These are phyloP conservation scores for Mystacides longicornis DNA, from an alignment of 2,888 invertebrate species.

Conservation along the genomic window DNA sequence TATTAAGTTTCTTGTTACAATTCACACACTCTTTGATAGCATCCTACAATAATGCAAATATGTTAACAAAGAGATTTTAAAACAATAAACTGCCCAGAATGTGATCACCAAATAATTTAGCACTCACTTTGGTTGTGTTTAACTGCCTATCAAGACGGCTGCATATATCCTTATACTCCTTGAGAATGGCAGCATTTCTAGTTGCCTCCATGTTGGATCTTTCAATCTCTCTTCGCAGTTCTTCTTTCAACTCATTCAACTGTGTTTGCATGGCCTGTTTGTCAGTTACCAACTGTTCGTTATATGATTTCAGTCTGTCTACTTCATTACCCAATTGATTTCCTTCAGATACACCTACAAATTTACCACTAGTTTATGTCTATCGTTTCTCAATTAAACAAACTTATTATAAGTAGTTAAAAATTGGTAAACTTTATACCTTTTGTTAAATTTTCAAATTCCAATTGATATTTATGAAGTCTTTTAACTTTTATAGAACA, in stretches of 20 bases:
- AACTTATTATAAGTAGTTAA: conserved; percentile 9
- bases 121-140: conserved; percentile 52
- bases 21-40: conserved; percentile 38
- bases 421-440: too few species aligned
- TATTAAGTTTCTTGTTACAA: conserved; percentile 38
- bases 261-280: conserved; percentile 39
- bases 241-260: conserved; percentile 55
- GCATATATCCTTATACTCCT: conserved; percentile 89
- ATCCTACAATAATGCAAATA: conserved; percentile 32
- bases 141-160: conserved; percentile 79
- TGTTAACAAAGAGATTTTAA: conserved; percentile 1
- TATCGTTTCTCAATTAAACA: background rate
- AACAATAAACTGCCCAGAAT: background rate
- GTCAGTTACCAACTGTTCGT: conserved; percentile 41
- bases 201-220: conserved; percentile 65
- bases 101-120: background rate
- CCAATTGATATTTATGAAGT: conserved; percentile 90
- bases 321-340: conserved; percentile 59
- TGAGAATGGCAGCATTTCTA: conserved; percentile 63
- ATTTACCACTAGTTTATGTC: background rate
- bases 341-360: conserved; percentile 52
- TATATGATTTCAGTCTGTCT: conserved; percentile 41
- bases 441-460: conserved; percentile 52
- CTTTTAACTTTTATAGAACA: conserved; percentile 90
- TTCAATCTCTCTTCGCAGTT: conserved; percentile 67